Percentiles rank a stretch among this genome's conserved stretches.
Conservation (phyloP, 1,140 invertebrate genomes). For the Frieseomelitta varia region DNA sequence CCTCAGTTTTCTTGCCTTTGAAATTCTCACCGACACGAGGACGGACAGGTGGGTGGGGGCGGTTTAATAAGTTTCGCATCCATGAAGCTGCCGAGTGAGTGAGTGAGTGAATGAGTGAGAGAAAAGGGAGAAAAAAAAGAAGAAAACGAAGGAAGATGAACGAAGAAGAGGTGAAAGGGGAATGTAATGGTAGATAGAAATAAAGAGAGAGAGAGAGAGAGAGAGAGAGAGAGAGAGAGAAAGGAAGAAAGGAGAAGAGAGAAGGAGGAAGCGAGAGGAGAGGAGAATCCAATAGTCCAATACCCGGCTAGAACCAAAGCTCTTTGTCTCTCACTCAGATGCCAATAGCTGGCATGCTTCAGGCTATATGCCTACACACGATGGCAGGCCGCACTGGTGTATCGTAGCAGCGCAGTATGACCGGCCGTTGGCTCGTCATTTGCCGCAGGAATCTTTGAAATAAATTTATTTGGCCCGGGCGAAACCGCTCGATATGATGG, state of each 20-base stretch:
- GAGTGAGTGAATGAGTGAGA: not conserved
- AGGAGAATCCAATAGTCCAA: constrained; percentile 67
- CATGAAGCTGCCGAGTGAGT: not conserved
- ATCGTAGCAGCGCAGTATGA: constrained; percentile 27
- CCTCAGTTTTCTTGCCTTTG: constrained; percentile 31
- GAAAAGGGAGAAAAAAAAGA: not conserved
- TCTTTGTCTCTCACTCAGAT: constrained; percentile 68
- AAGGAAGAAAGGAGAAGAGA: not conserved
- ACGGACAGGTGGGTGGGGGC: constrained; percentile 28
- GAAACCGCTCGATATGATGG: not conserved
- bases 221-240: constrained; percentile 6
- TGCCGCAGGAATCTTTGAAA: constrained; percentile 50
- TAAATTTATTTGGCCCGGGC: constrained; percentile 40
- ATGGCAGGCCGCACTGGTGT: constrained; percentile 26
- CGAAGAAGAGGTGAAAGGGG: constrained; percentile 3
- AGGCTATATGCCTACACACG: constrained; percentile 55
- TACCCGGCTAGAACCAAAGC: constrained; percentile 57
- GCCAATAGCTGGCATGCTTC: constrained; percentile 66
- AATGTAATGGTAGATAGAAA: constrained; percentile 11
- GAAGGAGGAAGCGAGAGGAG: constrained; percentile 18
- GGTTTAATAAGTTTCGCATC: constrained; percentile 56
- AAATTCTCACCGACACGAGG: constrained; percentile 12
- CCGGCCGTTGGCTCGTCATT: constrained; percentile 45
- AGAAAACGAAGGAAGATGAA: not conserved
- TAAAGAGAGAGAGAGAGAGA: no score